Conservation (phyloP, 2,888 invertebrate species). For the Vandiemenella viatica region DNA sequence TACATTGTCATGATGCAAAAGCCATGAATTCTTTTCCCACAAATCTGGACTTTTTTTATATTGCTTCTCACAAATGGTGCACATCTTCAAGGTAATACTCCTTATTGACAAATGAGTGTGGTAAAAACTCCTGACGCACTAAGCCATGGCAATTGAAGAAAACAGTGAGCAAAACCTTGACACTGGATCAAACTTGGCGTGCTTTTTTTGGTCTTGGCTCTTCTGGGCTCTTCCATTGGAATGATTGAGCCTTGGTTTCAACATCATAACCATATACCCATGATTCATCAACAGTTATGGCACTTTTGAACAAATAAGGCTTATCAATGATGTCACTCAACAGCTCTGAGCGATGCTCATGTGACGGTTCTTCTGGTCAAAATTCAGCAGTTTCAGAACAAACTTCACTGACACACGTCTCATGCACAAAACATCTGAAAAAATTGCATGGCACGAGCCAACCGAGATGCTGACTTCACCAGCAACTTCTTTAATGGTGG, state of each 20-base stretch:
- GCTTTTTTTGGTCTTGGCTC: constrained; percentile 20
- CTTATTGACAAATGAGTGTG: constrained; percentile 15
- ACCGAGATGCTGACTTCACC: constrained; percentile 2
- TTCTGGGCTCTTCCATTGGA: constrained; percentile 18
- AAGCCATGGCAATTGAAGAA: constrained; percentile 6
- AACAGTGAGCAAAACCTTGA: constrained; percentile 13
- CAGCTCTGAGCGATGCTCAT: constrained; percentile 16
- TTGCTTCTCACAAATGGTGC: constrained; percentile 13
- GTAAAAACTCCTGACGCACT: constrained; percentile 14
- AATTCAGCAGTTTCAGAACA: constrained; percentile 14
- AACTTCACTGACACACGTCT: constrained; percentile 11
- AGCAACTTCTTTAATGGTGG: constrained; percentile 4
- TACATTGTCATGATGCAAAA: constrained; percentile 6
- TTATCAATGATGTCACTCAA: constrained; percentile 12
- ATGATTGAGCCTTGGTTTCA: constrained; percentile 19
- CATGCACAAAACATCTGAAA: constrained; percentile 5
- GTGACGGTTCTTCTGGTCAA: constrained; percentile 12
- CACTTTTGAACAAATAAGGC: constrained; percentile 16
- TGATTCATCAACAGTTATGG: constrained; percentile 21
- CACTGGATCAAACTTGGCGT: constrained; percentile 16
- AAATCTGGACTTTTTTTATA: constrained; percentile 12
- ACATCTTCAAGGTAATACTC: constrained; percentile 12
- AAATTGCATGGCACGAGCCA: constrained; percentile 3
- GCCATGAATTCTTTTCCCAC: constrained; percentile 8
- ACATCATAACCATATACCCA: constrained; percentile 21